Base-by-base conservation (phyloP, 2,113 vertebrate species). In the Circaetus cinerascens region DNA sequence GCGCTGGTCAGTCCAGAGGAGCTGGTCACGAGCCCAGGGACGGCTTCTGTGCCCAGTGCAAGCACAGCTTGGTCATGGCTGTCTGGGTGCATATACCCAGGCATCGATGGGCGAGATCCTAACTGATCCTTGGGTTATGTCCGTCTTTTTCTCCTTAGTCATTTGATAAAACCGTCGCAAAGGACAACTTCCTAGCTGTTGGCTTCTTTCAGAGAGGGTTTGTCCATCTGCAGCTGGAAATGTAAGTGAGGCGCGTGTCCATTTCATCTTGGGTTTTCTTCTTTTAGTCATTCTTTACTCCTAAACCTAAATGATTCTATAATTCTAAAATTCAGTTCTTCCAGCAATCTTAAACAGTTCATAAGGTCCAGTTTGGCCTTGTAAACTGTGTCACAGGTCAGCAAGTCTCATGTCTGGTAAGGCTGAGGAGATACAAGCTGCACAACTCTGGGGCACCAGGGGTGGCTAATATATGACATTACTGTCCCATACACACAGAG, bases 191-290 rank as follows among this genome's bases (percentile, higher is more conserved):
- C 45, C 96, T 99, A 27, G 99, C 99, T 23, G 98, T 99, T 3
- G 99, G 98, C 46, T 99, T 99, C 96, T 99, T 99, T 77, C 99
- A 99, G 96, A 98, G 99, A 77, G 98, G 99, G 6, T 98, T 98
- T 32, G 98, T 99, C 67, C 97, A 97, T 68, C 98, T 99, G 97
- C 98, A 98, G 97, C 89, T 98, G 73, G 90, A 96, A 93, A 98
- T 98, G 99, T 99, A 83, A 93, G 97, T 88, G 26, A 63, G 13
- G 26, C 5, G 5, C 19, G 16, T 4, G 27, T 19, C 40, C 62
- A 12, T 29, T 11, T 29, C 74, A 62, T 29, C 26, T 75, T 60
- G 5, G 4, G 1, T 62, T 55, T 46, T 72, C 17, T 95, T 9
- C 36, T 91, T 80, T 68, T 18, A 73, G 48, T 40, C 14, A 6